Evolutionary conservation across 2,888 invertebrate species (phyloP).

Genomic region (Diaperis boleti): DNA sequence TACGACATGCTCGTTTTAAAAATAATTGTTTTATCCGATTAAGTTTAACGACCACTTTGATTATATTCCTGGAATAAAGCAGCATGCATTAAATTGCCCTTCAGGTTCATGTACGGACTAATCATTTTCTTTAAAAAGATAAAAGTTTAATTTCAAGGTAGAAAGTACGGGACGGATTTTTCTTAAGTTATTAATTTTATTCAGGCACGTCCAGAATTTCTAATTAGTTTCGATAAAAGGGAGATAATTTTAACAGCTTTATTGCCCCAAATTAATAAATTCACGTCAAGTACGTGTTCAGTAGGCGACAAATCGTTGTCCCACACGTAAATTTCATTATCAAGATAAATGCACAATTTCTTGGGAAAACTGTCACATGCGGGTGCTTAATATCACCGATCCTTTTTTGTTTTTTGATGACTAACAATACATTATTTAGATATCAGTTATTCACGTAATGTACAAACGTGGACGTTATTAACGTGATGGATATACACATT

Average conservation of each 20-base stretch:
- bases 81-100: conserved; percentile 39
- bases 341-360: conserved; percentile 49
- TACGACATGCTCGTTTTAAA: conserved; percentile 15
- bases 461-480: conserved; percentile 10
- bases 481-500: not conserved
- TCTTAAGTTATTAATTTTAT: conserved; percentile 35
- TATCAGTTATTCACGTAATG: conserved; percentile 29
- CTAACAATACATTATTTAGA: conserved; percentile 33
- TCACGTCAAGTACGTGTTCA: conserved; percentile 41
- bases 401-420: conserved; percentile 50
- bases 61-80: conserved; percentile 38
- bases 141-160: conserved; percentile 16
- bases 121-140: conserved; percentile 15
- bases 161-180: conserved; percentile 17
- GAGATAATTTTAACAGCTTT: conserved; percentile 45
- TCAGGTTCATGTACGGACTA: conserved; percentile 28
- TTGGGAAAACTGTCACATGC: conserved; percentile 55
- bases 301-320: conserved; percentile 47
- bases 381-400: conserved; percentile 48
- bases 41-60: conserved; percentile 33
- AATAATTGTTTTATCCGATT: conserved; percentile 37
- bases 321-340: conserved; percentile 49
- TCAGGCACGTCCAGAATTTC: conserved; percentile 35
- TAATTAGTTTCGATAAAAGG: conserved; percentile 38
- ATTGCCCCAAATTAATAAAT: conserved; percentile 36